Percentiles rank a stretch among this genome's conserved stretches.
These are phyloP conservation scores for Eufriesea mexicana DNA, from an alignment of 1,140 invertebrate genomes.

Conservation along the genomic window DNA sequence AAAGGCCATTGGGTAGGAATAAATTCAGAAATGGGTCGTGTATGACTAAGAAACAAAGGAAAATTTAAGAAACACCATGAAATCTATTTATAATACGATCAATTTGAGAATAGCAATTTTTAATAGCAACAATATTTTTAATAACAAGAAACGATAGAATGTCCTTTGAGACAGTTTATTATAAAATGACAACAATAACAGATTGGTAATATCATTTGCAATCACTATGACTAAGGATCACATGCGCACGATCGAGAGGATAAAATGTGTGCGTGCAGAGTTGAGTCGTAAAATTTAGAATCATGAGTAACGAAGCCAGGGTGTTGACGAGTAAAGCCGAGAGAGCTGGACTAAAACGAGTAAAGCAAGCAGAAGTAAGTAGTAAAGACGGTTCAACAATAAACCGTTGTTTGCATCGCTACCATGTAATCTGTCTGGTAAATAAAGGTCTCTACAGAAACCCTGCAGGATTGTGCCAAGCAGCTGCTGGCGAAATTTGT, in stretches of 20 bases:
- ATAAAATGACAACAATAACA: no score
- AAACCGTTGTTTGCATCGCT: slow-evolving; percentile 35
- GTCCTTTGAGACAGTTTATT: no score
- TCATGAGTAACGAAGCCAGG: not conserved
- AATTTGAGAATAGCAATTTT: not conserved
- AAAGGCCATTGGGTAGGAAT: not conserved
- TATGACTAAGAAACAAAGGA: not conserved
- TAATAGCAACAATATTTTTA: not conserved
- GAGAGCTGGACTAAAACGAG: slow-evolving; percentile 9
- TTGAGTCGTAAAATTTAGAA: not conserved
- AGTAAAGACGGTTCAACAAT: slow-evolving; percentile 34
- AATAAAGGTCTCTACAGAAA: slow-evolving; percentile 56
- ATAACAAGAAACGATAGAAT: no score
- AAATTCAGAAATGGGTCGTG: not conserved
- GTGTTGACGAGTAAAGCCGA: not conserved
- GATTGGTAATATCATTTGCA: no score
- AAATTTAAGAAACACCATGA: not conserved
- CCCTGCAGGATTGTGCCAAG: slow-evolving; percentile 5
- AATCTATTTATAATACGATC: no score
- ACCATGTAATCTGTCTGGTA: slow-evolving; percentile 59
- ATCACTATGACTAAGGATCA: no score
- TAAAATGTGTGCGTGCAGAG: not conserved
- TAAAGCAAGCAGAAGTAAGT: slow-evolving; percentile 37
- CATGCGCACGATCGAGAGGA: not conserved
- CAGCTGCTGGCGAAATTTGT: slow-evolving; percentile 36